phyloP scores from a whole-genome alignment of 2,888 invertebrate genomes.

The Nyleta sp. region DNA sequence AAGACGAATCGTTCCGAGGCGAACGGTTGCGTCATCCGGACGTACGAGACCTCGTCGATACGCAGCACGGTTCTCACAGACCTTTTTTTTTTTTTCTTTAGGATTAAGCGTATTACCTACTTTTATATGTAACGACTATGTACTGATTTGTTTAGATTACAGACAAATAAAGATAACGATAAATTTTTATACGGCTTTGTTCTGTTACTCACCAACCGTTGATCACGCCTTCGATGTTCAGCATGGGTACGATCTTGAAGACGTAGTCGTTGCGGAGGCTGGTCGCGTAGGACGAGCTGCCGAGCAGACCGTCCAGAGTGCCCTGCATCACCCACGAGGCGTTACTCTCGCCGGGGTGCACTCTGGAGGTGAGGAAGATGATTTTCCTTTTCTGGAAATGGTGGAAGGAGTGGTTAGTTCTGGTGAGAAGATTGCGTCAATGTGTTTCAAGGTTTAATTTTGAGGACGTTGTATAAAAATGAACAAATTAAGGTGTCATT shows the following conservation, averaged over 20 bases:
- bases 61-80: constrained; percentile 56
- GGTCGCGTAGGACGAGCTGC: constrained; percentile 84
- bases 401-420: no score
- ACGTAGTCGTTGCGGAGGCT: constrained; percentile 88
- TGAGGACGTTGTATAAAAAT: no score
- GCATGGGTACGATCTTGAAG: constrained; percentile 94
- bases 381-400: constrained; percentile 85
- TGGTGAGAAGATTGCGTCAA: no score
- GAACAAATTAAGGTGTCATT: no score
- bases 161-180: constrained; percentile 76
- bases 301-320: constrained; percentile 87
- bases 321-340: constrained; percentile 96
- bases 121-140: constrained; percentile 69
- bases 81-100: constrained; percentile 49
- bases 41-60: constrained; percentile 69
- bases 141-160: constrained; percentile 74
- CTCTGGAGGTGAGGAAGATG: constrained; percentile 90
- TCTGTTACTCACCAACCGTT: constrained; percentile 84
- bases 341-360: constrained; percentile 95
- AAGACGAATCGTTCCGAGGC: constrained; percentile 75
- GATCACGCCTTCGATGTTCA: constrained; percentile 94
- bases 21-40: constrained; percentile 79
- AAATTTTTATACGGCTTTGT: constrained; percentile 65
- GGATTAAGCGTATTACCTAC: constrained; percentile 56
- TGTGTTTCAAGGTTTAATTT: no score